Base-by-base conservation (phyloP, 2,888 invertebrate genomes). In the Dione juno region DNA sequence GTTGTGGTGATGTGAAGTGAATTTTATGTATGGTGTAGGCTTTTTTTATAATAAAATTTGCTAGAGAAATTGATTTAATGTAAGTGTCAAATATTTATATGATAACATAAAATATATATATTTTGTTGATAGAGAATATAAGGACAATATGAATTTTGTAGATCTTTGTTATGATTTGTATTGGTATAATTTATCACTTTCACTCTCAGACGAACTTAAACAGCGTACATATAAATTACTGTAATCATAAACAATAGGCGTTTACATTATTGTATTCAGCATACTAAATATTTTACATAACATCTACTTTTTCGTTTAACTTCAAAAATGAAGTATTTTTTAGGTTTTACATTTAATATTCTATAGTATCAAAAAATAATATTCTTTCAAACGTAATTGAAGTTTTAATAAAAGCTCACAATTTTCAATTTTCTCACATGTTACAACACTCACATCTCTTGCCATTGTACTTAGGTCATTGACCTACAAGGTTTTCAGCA, bases 1-100 rank as follows among this genome's bases (percentile, higher is more conserved):
- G 76, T 70, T 73, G 76, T 77, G 43, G 66, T 63, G 54, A 14
- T 16, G 81, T 77, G 76, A 74, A 77, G 74, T 76, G 73, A 76
- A 77, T 82, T 81, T 80, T 78, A 40, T 40, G 77, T 75, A 37
- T 19, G 19, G n/a, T 9, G 3, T 16, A 41, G 11, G 13, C 16
- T 50, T 52, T 64, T 64, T 37, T 37, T 50, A 48, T 28, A 7
- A 48, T 35, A 37, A 57, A 40, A 37, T 57, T 21, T 59, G 10
- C 28, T 61, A 45, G 45, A 64, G 37, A 64, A 37, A 35, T 50
- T 3, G 14, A 37, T 50, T 64, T 10, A 14, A 40, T 37, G 35
- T 19, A 64, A 50, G 35, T 64, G 3, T 13, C 11, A 8, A 48
- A 52, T 21, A 10, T n/a, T 16, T 37, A 37, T 37, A 64, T 16